phyloP scores from a whole-genome alignment of 2,113 vertebrate genomes.

The Burhinus oedicnemus region DNA sequence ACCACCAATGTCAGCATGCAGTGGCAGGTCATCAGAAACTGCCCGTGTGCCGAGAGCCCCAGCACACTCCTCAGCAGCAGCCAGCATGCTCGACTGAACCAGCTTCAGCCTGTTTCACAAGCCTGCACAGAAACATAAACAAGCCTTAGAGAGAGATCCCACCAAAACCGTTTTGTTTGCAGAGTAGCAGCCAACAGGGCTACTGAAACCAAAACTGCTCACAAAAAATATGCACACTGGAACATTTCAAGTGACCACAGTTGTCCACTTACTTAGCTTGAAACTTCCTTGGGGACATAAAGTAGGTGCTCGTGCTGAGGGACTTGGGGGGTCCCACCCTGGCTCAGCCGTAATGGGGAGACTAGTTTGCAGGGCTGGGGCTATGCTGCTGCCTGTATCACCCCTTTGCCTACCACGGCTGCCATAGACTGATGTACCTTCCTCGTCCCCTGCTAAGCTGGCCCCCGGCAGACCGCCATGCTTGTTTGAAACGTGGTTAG shows the following conservation, averaged over 20 bases:
- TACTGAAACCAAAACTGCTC: neutral
- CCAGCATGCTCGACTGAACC: neutral
- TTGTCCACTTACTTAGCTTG: neutral
- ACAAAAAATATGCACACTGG: neutral
- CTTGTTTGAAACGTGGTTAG: neutral
- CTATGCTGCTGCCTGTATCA: neutral
- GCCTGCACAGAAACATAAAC: neutral
- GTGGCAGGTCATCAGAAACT: conserved; percentile 1
- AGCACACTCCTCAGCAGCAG: neutral
- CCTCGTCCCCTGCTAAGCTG: neutral
- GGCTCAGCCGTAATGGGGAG: neutral
- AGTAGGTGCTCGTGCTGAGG: rapidly evolving
- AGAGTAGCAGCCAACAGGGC: neutral
- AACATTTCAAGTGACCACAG: neutral
- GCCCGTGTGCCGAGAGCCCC: neutral
- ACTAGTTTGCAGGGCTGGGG: neutral
- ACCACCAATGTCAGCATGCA: neutral
- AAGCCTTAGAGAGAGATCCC: neutral
- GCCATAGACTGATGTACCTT: neutral
- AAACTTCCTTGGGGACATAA: neutral
- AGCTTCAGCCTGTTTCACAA: neutral
- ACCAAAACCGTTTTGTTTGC: neutral
- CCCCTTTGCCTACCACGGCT: rapidly evolving
- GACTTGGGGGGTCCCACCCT: neutral
- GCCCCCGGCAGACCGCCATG: neutral